Evolutionary conservation across 2,113 vertebrate genomes (phyloP), one percentile per base, ranked within the genome.

Genomic region (Campylomormyrus tamandua): DNA sequence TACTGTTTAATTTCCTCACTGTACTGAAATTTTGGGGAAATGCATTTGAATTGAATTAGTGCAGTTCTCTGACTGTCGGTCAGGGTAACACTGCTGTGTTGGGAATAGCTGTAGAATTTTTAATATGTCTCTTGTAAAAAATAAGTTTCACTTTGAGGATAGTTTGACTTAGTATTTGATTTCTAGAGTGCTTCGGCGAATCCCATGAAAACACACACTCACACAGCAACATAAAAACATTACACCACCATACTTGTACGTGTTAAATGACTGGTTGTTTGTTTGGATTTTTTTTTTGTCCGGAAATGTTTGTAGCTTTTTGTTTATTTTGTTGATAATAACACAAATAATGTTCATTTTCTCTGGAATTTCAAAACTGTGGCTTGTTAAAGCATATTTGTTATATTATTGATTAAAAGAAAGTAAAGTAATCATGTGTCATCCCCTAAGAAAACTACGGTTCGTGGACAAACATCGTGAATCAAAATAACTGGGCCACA

Each of bases 401-500:
- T 89, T 70, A 85, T 58, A n/a, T 80, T 80, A 88, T 74, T 87
- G 70, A 84, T 84, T 84, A 84, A 84, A 84, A 48, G 39, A 48
- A 48, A 84, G 83, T 48, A 46, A 84, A 5, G 19, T 24, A 42
- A 80, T 5, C 17, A 77, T 6, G 74, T 19, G 35, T 80, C 35
- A 80, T 80, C 31, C 31, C 74, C 74, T 39, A 6, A 6, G 15
- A 80, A 80, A 80, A 8, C 31, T 39, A 80, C 13, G 74, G 31
- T 2, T 42, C 5, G 74, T 39, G 19, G 74, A 80, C 39, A 80
- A 80, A 80, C 35, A 80, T 31, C 27, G 31, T 42, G 35, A 6
- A 17, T 80, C 35, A 42, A 35, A 17, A 19, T 77, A 77, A 42
- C 35, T 35, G 31, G 70, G 5, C 70, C 15, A 80, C 35, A 42